Base-by-base conservation (phyloP, 2,888 invertebrate species). In the Phortica okadai region DNA sequence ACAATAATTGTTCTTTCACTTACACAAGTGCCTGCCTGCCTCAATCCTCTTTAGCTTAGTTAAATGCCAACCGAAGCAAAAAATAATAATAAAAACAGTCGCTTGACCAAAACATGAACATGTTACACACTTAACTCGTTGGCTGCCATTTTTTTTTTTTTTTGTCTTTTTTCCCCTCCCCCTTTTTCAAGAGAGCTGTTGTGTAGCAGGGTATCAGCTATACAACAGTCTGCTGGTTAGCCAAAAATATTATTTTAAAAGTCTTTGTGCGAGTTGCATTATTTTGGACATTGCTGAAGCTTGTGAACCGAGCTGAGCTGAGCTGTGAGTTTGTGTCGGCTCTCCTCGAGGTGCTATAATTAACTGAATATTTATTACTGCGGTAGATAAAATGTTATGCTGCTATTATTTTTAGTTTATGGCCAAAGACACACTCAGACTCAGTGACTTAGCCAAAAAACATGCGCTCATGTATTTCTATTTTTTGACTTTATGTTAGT, bases 371-470 rank as follows among this genome's bases (percentile, higher is more conserved):
- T 85, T 85, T 85, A 85, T 85, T 85, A 85, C 85, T 85, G 85
- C 85, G 85, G 85, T 85, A 88, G 88, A 85, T 85, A 85, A 88
- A 88, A 86, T 88, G 85, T 83, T 86, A 88, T 85, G 87, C 88
- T 80, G 85, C 85, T 83, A 85, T 88, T 85, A 85, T 88, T 85
- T 58, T 86, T 84, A 86, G 85, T 85, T 85, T 85, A 85, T 88
- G 85, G 87, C 85, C 77, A 80, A 75, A 59, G 11, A 62, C 54
- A 5, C 10, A 25, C 6, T 21, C 62, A 62, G 25, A 62, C 62
- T 62, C 62, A 59, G 58, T 50, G 50, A 59, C 58, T 59, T 21
- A 59, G 58, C n/a, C 58, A 50, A 50, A 50, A 50, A 50, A 8
- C 50, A 50, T 50, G 14, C 50, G 50, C 10, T 11, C 14, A 14